These are phyloP conservation scores for Brachionus angularis DNA, from an alignment of 1,140 invertebrate species.

Conservation along the genomic window DNA sequence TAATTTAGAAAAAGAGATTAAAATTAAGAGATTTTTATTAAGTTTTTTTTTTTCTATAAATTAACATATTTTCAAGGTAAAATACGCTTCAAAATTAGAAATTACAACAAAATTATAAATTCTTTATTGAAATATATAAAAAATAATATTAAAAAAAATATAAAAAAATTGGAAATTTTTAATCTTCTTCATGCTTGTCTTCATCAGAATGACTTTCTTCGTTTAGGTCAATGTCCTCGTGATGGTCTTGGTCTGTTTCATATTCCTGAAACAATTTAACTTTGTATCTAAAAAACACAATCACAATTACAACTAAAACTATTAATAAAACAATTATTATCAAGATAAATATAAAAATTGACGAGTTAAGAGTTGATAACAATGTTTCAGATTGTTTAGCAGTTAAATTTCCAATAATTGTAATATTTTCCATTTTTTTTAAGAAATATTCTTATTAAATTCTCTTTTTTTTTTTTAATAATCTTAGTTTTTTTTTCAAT, in stretches of 20 bases:
- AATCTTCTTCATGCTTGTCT: no score
- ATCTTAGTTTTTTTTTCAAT: no score
- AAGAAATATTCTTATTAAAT: no score
- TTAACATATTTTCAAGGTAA: no score
- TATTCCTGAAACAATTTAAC: constrained; percentile 13
- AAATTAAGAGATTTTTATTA: no score
- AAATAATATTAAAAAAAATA: not conserved
- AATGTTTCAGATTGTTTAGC: constrained; percentile 16
- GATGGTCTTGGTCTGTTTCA: not conserved
- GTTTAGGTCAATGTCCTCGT: not conserved
- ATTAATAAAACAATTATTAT: not conserved
- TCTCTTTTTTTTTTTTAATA: no score
- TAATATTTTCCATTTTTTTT: no score
- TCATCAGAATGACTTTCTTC: not conserved
- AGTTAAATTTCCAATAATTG: no score
- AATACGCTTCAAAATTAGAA: not conserved
- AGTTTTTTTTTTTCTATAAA: no score
- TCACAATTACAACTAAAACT: constrained; percentile 13
- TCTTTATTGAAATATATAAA: not conserved
- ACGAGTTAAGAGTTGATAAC: constrained; percentile 22
- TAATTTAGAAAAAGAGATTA: no score
- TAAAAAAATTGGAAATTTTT: not conserved
- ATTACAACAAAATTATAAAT: no score
- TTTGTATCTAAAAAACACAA: no score
- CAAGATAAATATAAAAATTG: constrained; percentile 4